Evolutionary conservation across 2,113 vertebrate species (phyloP).

Genomic region (Toxotes jaculatrix): DNA sequence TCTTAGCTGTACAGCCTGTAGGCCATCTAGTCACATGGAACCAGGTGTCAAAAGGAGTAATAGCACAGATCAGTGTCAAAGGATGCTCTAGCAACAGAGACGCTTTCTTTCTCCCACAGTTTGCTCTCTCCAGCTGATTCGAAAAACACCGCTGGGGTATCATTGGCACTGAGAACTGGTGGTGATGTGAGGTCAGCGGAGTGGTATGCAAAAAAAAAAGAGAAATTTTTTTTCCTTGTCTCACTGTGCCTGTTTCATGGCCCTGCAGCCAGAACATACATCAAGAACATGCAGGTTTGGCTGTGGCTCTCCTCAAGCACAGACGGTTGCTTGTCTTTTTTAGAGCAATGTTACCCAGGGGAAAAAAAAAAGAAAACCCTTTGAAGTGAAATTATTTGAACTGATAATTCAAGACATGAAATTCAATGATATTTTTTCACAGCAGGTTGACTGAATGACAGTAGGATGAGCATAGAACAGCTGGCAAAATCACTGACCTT

Average conservation of each 20-base stretch:
- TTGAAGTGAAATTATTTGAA: constrained; percentile 5
- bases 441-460: not conserved
- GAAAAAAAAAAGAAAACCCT: not conserved
- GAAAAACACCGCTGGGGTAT: constrained; percentile 23
- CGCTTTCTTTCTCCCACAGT: constrained; percentile 33
- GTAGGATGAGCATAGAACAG: not conserved
- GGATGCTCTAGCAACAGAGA: constrained; percentile 50
- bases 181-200: constrained; percentile 15
- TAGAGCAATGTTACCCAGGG: not conserved
- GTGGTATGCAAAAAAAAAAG: constrained; percentile 16
- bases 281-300: constrained; percentile 1
- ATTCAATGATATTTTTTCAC: not conserved
- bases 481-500: not conserved
- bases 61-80: constrained; percentile 66
- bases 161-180: not conserved
- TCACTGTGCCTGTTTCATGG: not conserved
- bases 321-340: not conserved
- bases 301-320: not conserved
- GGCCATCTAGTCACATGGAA: constrained; percentile 69
- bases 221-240: constrained; percentile 28
- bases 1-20: constrained; percentile 66
- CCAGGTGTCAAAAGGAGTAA: constrained; percentile 76
- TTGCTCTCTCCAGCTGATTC: constrained; percentile 36
- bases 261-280: constrained; percentile 21
- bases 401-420: constrained; percentile 1